These are phyloP conservation scores for Drosophila tropicalis DNA, from an alignment of 1,140 invertebrate genomes.

Conservation along the genomic window DNA sequence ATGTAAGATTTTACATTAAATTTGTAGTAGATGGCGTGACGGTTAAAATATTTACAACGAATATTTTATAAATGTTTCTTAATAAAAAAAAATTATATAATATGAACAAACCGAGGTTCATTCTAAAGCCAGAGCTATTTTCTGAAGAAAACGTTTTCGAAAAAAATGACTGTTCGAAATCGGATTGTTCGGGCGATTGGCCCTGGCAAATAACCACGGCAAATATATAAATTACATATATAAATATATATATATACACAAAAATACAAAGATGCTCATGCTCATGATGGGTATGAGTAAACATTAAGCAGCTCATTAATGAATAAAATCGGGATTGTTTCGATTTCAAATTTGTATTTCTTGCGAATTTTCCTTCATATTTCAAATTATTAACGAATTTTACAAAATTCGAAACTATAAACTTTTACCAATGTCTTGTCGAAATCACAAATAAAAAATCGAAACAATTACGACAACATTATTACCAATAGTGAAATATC, in stretches of 20 bases:
- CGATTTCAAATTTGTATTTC: constrained; percentile 1
- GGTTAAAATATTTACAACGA: constrained; percentile 71
- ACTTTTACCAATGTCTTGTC: neutral
- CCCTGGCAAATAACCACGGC: neutral
- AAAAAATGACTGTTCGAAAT: constrained; percentile 11
- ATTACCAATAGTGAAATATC: constrained; percentile 60
- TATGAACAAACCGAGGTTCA: constrained; percentile 19
- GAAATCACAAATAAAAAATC: neutral
- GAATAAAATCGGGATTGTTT: constrained; percentile 13
- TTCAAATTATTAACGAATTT: neutral
- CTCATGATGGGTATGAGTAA: neutral
- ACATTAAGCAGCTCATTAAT: constrained; percentile 25
- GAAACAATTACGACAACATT: neutral
- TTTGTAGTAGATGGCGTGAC: constrained; percentile 41
- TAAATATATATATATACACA: constrained; percentile 38
- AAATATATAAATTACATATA: constrained; percentile 28
- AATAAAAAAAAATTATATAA: constrained; percentile 31
- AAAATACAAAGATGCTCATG: constrained; percentile 10
- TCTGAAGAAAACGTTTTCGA: constrained; percentile 12
- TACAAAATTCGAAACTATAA: neutral
- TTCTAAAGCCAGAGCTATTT: constrained; percentile 13
- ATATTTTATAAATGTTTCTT: constrained; percentile 70
- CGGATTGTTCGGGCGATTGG: constrained; percentile 1
- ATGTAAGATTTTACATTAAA: constrained; percentile 64
- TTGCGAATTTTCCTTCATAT: neutral